A percentile compares a stretch with the other conserved stretches of the same genome.
Evolutionary conservation across 2,113 vertebrate genomes (phyloP).

Genomic region (Lathamus discolor): DNA sequence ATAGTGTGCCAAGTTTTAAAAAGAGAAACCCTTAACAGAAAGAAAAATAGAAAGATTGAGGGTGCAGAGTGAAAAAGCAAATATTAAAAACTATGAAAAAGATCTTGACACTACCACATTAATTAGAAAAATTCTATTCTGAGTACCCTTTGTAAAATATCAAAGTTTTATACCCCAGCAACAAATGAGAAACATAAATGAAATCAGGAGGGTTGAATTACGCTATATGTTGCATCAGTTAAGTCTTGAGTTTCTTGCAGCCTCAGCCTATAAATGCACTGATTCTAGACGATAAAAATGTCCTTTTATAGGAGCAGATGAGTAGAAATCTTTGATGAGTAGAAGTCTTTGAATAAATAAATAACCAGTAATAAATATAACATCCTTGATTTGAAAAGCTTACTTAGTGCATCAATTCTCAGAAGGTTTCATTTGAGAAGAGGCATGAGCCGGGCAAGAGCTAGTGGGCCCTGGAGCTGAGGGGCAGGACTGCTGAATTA

Average conservation of each 20-base stretch:
- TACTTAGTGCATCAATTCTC: neutral
- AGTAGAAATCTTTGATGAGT: slow-evolving; percentile 18
- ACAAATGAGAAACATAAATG: slow-evolving; percentile 6
- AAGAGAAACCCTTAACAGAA: neutral
- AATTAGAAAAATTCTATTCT: neutral
- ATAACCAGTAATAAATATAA: neutral
- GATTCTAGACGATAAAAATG: neutral
- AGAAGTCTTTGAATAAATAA: slow-evolving; percentile 14
- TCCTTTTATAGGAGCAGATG: neutral
- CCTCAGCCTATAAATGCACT: neutral
- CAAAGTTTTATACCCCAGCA: neutral
- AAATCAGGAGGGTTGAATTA: neutral
- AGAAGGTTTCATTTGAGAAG: neutral
- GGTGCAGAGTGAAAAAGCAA: neutral
- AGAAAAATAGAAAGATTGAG: neutral
- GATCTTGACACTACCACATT: neutral
- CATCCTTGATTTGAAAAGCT: neutral
- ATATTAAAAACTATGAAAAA: neutral
- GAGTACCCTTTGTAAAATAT: neutral
- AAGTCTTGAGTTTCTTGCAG: neutral
- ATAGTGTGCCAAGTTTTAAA: neutral
- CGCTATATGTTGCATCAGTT: neutral
- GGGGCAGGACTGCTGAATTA: neutral
- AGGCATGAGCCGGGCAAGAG: neutral
- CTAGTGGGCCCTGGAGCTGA: neutral